These are phyloP conservation scores for Lycodopsis pacificus DNA, from an alignment of 2,797 vertebrate genomes.

Conservation along the genomic window DNA sequence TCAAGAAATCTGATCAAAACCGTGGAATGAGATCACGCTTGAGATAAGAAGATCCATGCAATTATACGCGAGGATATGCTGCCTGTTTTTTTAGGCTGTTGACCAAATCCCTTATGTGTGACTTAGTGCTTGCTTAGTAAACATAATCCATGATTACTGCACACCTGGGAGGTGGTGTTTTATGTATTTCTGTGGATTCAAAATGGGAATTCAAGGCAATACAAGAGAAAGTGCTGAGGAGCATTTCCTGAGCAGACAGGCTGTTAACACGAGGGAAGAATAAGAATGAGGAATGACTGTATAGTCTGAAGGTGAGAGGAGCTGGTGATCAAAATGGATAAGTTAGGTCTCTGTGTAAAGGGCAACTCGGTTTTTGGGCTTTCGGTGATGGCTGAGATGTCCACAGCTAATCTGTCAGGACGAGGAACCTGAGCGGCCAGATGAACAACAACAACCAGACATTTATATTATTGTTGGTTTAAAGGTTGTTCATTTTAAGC, in stretches of 20 bases:
- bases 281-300: constrained; percentile 40
- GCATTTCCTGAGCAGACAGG: constrained; percentile 27
- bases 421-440: not conserved
- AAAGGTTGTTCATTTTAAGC: not conserved
- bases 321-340: constrained; percentile 9
- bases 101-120: constrained; percentile 66
- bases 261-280: constrained; percentile 25
- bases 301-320: constrained; percentile 15
- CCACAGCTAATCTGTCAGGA: not conserved
- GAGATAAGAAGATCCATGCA: constrained; percentile 69
- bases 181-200: constrained; percentile 43
- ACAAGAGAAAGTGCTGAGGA: constrained; percentile 26
- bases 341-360: constrained; percentile 21
- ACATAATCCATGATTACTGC: constrained; percentile 70
- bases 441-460: not conserved
- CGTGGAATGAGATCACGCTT: constrained; percentile 47
- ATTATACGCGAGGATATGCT: constrained; percentile 55
- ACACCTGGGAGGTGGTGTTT: constrained; percentile 50
- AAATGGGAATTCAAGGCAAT: constrained; percentile 37
- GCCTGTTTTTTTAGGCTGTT: constrained; percentile 53
- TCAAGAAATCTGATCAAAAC: constrained; percentile 58
- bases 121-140: constrained; percentile 54
- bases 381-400: not conserved
- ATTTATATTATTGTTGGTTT: no score
- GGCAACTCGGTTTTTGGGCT: not conserved